Evolutionary conservation across 1,140 invertebrate species (phyloP), one percentile per base, ranked within the genome.

Genomic region (Venturia canescens): DNA sequence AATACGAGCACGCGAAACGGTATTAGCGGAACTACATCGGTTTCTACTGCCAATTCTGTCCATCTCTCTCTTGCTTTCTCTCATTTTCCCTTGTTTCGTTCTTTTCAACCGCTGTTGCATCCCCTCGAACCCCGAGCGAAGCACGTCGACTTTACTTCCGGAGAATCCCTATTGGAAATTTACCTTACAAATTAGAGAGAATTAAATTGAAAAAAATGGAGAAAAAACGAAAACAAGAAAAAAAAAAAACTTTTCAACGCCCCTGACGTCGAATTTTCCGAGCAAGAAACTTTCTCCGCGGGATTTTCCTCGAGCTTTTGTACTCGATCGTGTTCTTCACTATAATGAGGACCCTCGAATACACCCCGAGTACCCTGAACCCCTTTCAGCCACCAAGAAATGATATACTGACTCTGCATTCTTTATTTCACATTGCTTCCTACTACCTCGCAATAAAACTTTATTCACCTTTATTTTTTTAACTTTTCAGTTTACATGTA

Each of bases 81-180:
- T 72, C 31, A 50, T 48, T 48, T 23, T 79, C 6, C 57, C 23
- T 29, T 69, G 21, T 63, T 48, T 7, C 23, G 13, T 48, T 77
- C 66, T 18, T 16, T 27, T 18, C 18, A 13, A 50, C 48, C 48
- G 2, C 31, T 31, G 4, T 18, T 74, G 18, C 48, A 9, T 53
- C 48, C 74, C 34, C 69, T 72, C 6, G 44, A n/a, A 13, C 34
- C 48, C 15, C 63, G 23, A 31, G 18, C 16, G 13, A 60, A 50
- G 57, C 57, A 60, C 31, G 27, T 66, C 63, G 27, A 34, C 27
- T 21, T 63, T 63, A 70, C 80, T 53, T 53, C 27, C 63, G 60
- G 70, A 77, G 80, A 81, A 80, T 83, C 71, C 50, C 81, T 83
- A 83, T 83, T 83, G 81, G 81, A 83, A 83, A 83, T 83, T 83